phyloP scores from a whole-genome alignment of 2,888 invertebrate genomes.

The Nomada goodeniana region DNA sequence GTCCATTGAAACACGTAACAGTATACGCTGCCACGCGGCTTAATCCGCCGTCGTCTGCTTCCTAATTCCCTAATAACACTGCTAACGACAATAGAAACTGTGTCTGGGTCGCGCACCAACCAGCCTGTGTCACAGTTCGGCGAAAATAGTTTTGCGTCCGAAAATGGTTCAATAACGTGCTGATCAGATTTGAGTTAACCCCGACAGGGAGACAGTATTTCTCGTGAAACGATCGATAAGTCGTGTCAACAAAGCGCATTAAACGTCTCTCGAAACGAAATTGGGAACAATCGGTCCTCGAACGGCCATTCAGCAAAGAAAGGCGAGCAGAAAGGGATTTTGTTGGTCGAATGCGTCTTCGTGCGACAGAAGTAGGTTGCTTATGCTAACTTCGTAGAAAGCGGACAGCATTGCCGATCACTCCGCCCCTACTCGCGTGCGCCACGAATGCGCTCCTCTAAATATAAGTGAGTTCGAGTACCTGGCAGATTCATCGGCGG shows the following conservation, averaged over 20 bases:
- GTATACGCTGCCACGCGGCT: slow-evolving; percentile 51
- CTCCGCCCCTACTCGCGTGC: background rate
- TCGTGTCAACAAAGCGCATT: slow-evolving; percentile 68
- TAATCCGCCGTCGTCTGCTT: slow-evolving; percentile 68
- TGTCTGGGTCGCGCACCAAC: slow-evolving; percentile 29
- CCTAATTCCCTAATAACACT: slow-evolving; percentile 76
- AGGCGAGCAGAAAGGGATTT: background rate
- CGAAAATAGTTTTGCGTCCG: background rate
- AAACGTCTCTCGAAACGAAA: slow-evolving; percentile 61
- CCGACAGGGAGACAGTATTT: slow-evolving; percentile 36
- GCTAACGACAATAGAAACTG: slow-evolving; percentile 69
- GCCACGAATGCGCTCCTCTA: slow-evolving; percentile 17
- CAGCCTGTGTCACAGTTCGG: background rate
- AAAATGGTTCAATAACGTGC: slow-evolving; percentile 47
- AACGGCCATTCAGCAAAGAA: slow-evolving; percentile 36
- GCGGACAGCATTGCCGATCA: slow-evolving; percentile 8
- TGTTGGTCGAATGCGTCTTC: slow-evolving; percentile 18
- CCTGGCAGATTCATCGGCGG: slow-evolving; percentile 6
- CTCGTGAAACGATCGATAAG: slow-evolving; percentile 46
- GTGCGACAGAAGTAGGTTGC: slow-evolving; percentile 47
- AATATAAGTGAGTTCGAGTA: slow-evolving; percentile 26
- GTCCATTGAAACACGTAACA: slow-evolving; percentile 69
- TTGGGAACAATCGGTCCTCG: slow-evolving; percentile 58
- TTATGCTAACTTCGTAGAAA: slow-evolving; percentile 38
- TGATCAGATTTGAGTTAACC: slow-evolving; percentile 46